phyloP scores from a whole-genome alignment of 2,888 invertebrate genomes.

The Eupeodes luniger region DNA sequence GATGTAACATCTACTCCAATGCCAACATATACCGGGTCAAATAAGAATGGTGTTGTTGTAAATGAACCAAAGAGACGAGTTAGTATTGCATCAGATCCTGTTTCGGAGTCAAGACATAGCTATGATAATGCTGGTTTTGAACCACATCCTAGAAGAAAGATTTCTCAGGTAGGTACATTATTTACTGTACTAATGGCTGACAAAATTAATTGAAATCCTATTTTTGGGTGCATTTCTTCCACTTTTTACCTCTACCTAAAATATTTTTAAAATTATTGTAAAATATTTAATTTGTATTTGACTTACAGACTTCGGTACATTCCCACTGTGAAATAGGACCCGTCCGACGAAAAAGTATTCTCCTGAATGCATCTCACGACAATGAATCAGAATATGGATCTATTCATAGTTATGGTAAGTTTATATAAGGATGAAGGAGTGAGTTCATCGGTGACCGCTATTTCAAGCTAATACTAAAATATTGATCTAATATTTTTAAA shows the following conservation, averaged over 20 bases:
- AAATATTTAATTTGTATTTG: not conserved
- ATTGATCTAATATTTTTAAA: not conserved
- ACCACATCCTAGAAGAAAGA: slow-evolving; percentile 85
- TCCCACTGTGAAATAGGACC: slow-evolving; percentile 88
- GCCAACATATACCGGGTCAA: slow-evolving; percentile 58
- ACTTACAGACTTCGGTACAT: slow-evolving; percentile 85
- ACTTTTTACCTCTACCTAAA: not conserved
- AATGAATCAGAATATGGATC: slow-evolving; percentile 84
- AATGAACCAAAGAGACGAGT: slow-evolving; percentile 86
- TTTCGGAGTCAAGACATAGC: slow-evolving; percentile 82
- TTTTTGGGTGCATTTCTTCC: not conserved
- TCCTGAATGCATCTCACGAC: slow-evolving; percentile 86
- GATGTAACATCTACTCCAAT: slow-evolving; percentile 64
- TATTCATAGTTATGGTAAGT: slow-evolving; percentile 82
- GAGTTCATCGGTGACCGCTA: too few relatives aligned
- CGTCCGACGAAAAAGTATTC: slow-evolving; percentile 89
- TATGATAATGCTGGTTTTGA: slow-evolving; percentile 89
- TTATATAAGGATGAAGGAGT: not conserved
- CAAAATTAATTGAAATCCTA: too few relatives aligned
- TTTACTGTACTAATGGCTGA: too few relatives aligned
- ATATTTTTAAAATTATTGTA: not conserved
- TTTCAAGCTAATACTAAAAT: too few relatives aligned
- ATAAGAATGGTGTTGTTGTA: slow-evolving; percentile 79
- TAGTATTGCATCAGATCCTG: slow-evolving; percentile 87
- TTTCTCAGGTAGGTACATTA: slow-evolving; percentile 81